phyloP scores from a whole-genome alignment of 2,888 invertebrate genomes.

The Cosmorhoe ocellata region DNA sequence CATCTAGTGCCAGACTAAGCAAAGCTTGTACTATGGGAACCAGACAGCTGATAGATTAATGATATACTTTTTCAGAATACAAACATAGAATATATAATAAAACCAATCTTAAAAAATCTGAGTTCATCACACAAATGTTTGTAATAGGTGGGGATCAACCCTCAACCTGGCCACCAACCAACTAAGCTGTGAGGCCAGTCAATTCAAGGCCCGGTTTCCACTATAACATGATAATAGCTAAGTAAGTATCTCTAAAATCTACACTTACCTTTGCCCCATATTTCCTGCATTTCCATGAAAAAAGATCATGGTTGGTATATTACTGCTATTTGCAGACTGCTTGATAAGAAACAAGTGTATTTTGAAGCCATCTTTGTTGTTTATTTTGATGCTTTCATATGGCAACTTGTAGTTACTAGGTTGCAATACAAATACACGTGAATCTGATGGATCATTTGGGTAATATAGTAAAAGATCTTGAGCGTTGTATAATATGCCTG shows the following conservation, averaged over 20 bases:
- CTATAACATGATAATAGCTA: no score
- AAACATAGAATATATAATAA: no score
- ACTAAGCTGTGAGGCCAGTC: no score
- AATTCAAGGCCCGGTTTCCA: no score
- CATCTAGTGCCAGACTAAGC: no score
- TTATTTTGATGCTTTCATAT: slow-evolving; percentile 89
- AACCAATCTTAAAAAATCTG: no score
- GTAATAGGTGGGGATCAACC: no score
- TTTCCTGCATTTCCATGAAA: slow-evolving; percentile 99
- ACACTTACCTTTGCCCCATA: slow-evolving; percentile 91
- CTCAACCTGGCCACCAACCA: no score
- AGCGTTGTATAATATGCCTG: slow-evolving; percentile 91
- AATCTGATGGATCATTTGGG: slow-evolving; percentile 94
- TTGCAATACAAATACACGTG: slow-evolving; percentile 92
- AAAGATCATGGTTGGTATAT: slow-evolving; percentile 92
- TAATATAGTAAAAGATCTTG: slow-evolving; percentile 94
- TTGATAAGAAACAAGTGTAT: slow-evolving; percentile 92
- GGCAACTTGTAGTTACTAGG: slow-evolving; percentile 93
- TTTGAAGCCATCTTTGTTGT: slow-evolving; percentile 87
- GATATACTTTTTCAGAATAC: no score
- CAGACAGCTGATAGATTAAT: no score
- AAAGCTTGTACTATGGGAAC: no score
- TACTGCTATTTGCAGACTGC: slow-evolving; percentile 86
- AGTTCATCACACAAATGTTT: no score
- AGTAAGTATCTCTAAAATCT: neutral